Conservation (phyloP, 2,797 vertebrate species). For the Premnoplex brunnescens region DNA sequence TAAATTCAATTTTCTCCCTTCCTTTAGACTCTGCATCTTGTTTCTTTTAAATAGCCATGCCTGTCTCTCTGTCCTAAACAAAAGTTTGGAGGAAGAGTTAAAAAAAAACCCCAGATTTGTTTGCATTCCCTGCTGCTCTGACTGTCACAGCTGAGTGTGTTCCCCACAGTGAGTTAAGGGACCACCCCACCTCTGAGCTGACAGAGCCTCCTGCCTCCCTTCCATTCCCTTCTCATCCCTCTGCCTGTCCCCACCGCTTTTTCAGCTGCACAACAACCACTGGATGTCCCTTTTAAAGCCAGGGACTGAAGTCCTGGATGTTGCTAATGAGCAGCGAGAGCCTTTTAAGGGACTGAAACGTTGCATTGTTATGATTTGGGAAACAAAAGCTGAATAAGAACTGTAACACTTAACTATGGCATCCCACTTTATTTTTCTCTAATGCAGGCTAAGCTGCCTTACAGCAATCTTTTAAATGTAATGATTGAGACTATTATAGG, state of each 20-base stretch:
- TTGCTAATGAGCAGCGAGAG: background rate
- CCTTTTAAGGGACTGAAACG: background rate
- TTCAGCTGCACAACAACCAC: background rate
- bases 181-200: background rate
- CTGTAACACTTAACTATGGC: slow-evolving; percentile 22
- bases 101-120: background rate
- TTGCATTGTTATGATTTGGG: slow-evolving; percentile 10
- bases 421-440: slow-evolving; percentile 43
- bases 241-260: background rate
- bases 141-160: background rate
- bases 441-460: slow-evolving; percentile 59
- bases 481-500: slow-evolving; percentile 66
- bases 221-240: background rate
- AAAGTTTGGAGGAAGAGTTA: background rate
- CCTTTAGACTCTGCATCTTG: accelerated
- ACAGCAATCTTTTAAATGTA: slow-evolving; percentile 65
- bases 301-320: background rate
- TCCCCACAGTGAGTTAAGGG: slow-evolving; percentile 3
- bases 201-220: background rate
- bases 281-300: background rate
- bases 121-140: slow-evolving; percentile 1
- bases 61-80: background rate
- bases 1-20: background rate
- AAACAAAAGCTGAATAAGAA: slow-evolving; percentile 51
- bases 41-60: background rate